Evolutionary conservation across 2,888 invertebrate species (phyloP), one percentile per base, ranked within the genome.

Genomic region (Charanyca ferruginea): DNA sequence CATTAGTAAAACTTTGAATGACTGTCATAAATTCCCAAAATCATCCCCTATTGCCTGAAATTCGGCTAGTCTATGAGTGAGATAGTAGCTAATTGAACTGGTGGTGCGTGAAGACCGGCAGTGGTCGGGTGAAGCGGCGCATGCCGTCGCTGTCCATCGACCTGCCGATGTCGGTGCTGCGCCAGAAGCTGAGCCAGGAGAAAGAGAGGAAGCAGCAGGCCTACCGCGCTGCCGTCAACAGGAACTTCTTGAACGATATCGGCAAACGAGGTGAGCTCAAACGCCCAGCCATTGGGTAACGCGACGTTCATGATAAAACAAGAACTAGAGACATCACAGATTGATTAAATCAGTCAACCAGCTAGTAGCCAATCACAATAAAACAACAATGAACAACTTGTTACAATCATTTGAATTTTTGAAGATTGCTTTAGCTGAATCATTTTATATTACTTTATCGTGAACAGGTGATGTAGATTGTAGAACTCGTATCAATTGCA

Each of bases 161-260:
- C 83, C 97, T 98, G 94, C 98, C 98, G 3, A 94, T 98, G 96
- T 98, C 98, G 83, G 98, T 98, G 73, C 96, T 98, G 76, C 97
- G 98, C 62, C 97, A 98, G 90, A 96, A 98, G 83, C 96, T 98
- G 59, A 95, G 97, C 74, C 92, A 98, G 80, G 98, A 98, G 94
- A 97, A 98, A 84, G 97, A 97, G 70, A 96, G 98, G 83, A 97
- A 98, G 89, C 94, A 96, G 61, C 91, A 96, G 85, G 96, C 96
- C 45, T 96, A 96, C 80, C 96, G 97, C 74, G 94, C 93, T 0
- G 91, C 89, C 0, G 91, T 87, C 75, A 98, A 98, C 94, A 96
- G 98, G 73, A 97, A 97, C 86, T 96, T 97, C 86, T 93, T 98
- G 75, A 97, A 97, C 86, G 96, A 96, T 75, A 97, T 98, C 80